Conservation (phyloP, 2,888 invertebrate species). For the Caenorhabditis afra region DNA sequence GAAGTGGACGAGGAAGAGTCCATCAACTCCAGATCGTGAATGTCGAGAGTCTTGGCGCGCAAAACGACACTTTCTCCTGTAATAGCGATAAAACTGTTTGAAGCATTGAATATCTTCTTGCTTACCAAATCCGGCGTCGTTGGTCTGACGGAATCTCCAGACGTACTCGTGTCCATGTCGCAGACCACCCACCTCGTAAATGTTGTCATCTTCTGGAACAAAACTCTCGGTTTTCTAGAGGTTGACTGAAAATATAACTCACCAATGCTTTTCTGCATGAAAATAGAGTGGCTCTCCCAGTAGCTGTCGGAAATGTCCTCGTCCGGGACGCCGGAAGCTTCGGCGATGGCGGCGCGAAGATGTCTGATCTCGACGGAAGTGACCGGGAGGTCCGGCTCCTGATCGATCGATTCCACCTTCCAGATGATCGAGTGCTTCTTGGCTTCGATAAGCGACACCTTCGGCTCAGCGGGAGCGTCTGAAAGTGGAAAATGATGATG, state of each 20-base stretch:
- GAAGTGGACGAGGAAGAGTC: slow-evolving; percentile 23
- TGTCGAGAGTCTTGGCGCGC: slow-evolving; percentile 51
- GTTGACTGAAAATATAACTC: neutral
- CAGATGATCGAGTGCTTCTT: slow-evolving; percentile 71
- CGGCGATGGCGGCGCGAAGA: slow-evolving; percentile 39
- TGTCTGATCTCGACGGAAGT: slow-evolving; percentile 52
- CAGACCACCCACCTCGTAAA: slow-evolving; percentile 74
- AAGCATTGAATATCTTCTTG: no score
- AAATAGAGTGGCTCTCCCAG: slow-evolving; percentile 48
- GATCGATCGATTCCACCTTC: slow-evolving; percentile 68
- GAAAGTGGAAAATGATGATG: slow-evolving; percentile 10
- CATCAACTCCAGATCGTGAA: slow-evolving; percentile 43
- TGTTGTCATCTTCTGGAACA: slow-evolving; percentile 53
- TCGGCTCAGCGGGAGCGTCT: slow-evolving; percentile 75
- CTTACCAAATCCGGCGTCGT: slow-evolving; percentile 75
- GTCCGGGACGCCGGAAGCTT: slow-evolving; percentile 38
- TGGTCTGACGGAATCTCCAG: slow-evolving; percentile 74
- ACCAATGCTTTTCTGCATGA: slow-evolving; percentile 43
- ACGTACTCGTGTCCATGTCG: slow-evolving; percentile 73
- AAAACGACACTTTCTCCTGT: slow-evolving; percentile 56
- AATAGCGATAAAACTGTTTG: slow-evolving; percentile 17
- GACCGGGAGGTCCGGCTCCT: slow-evolving; percentile 51
- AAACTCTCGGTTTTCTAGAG: neutral
- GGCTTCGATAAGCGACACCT: slow-evolving; percentile 64
- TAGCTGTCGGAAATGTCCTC: slow-evolving; percentile 45